A percentile compares a stretch with the other conserved stretches of the same genome.
Evolutionary conservation across 2,113 vertebrate species (phyloP).

Genomic region (Cottus gobio): DNA sequence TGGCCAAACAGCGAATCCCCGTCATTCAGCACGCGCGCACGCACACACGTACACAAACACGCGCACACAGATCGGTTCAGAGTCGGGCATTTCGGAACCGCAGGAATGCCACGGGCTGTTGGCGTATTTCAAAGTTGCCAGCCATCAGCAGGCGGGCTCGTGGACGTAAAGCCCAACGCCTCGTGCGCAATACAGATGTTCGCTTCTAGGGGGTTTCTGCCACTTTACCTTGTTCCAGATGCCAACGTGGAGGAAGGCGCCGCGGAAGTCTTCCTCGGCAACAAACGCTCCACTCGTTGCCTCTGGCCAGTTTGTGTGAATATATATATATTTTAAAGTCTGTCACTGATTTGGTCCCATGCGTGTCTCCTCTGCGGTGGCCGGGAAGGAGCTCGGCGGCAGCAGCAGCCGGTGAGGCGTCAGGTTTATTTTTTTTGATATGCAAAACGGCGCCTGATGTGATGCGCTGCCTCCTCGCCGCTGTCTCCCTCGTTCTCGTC

Average conservation of each 20-base stretch:
- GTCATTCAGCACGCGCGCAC: slow-evolving; percentile 22
- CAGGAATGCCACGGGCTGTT: slow-evolving; percentile 55
- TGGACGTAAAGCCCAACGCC: slow-evolving; percentile 16
- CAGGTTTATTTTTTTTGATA: slow-evolving; percentile 37
- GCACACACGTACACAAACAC: background rate
- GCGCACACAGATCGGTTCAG: slow-evolving; percentile 16
- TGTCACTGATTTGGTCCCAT: slow-evolving; percentile 47
- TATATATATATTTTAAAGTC: background rate
- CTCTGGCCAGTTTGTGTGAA: slow-evolving; percentile 20
- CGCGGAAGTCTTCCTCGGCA: slow-evolving; percentile 34
- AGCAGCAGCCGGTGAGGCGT: slow-evolving; percentile 31
- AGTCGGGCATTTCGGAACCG: slow-evolving; percentile 40
- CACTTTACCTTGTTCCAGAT: slow-evolving; percentile 68
- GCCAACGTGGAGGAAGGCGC: slow-evolving; percentile 25
- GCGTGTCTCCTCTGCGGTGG: slow-evolving; percentile 48
- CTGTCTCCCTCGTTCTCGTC: slow-evolving; percentile 61
- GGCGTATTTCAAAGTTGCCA: slow-evolving; percentile 63
- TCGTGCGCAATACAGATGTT: slow-evolving; percentile 37
- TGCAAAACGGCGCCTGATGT: slow-evolving; percentile 59
- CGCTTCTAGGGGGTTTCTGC: background rate
- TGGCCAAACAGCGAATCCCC: slow-evolving; percentile 14
- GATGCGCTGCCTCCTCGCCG: slow-evolving; percentile 62
- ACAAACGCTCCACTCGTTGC: slow-evolving; percentile 32
- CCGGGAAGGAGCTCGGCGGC: slow-evolving; percentile 32
- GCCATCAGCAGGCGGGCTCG: slow-evolving; percentile 9